These are phyloP conservation scores for Drosophila malerkotliana DNA, from an alignment of 1,140 invertebrate species.

Conservation along the genomic window DNA sequence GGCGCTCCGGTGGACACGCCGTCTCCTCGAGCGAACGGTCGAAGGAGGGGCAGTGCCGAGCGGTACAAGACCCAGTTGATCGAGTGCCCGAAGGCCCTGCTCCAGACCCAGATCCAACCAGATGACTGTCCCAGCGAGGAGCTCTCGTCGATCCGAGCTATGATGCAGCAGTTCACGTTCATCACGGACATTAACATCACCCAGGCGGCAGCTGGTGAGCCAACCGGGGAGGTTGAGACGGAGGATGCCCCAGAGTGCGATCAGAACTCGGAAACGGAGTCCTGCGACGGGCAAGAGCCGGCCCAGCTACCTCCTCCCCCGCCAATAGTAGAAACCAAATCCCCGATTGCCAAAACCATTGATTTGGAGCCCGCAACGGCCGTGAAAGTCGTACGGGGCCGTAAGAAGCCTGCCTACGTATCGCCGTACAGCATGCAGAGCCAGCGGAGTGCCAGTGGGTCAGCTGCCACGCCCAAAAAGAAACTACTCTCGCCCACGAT, in stretches of 20 bases:
- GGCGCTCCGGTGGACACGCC: conserved; percentile 14
- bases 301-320: conserved; percentile 29
- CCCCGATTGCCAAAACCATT: conserved; percentile 9
- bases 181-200: conserved; percentile 66
- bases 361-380: conserved; percentile 63
- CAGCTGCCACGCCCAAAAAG: conserved; percentile 49
- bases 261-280: conserved; percentile 85
- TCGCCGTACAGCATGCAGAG: conserved; percentile 85
- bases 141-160: conserved; percentile 81
- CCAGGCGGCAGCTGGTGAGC: conserved; percentile 46
- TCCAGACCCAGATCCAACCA: conserved; percentile 17
- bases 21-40: conserved; percentile 44
- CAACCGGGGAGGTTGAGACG: conserved; percentile 59
- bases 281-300: conserved; percentile 62
- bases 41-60: conserved; percentile 66
- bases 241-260: conserved; percentile 80
- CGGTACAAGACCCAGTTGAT: conserved; percentile 79
- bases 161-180: conserved; percentile 72
- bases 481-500: conserved; percentile 63
- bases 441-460: conserved; percentile 69
- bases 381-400: conserved; percentile 89
- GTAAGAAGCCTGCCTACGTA: conserved; percentile 90
- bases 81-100: conserved; percentile 53
- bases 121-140: conserved; percentile 85
- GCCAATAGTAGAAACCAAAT: conserved; percentile 6